A percentile compares a stretch with the other conserved stretches of the same genome.
These are phyloP conservation scores for Ericerus pela DNA, from an alignment of 1,140 invertebrate species.

Conservation along the genomic window DNA sequence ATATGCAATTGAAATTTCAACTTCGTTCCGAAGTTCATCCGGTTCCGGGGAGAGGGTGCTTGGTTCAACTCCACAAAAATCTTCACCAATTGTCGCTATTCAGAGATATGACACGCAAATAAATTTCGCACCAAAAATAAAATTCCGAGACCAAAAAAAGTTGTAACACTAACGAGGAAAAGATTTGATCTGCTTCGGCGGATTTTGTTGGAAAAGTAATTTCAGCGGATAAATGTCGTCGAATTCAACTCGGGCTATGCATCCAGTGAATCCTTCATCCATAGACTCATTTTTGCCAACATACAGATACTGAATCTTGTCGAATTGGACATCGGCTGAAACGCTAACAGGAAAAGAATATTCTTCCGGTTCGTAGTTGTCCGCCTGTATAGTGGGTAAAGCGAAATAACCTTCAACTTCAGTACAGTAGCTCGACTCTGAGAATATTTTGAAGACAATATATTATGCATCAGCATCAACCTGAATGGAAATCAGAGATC, in stretches of 20 bases:
- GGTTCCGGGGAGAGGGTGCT: constrained; percentile 74
- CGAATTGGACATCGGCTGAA: constrained; percentile 88
- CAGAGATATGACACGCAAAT: too few relatives aligned
- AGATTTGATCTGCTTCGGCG: constrained; percentile 63
- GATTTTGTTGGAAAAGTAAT: constrained; percentile 83
- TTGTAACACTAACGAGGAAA: constrained; percentile 48
- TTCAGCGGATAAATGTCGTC: constrained; percentile 94
- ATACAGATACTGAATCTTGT: constrained; percentile 93
- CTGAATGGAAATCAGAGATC: constrained; percentile 62
- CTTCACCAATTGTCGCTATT: constrained; percentile 57
- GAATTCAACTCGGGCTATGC: constrained; percentile 86
- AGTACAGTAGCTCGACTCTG: neutral
- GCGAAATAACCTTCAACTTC: constrained; percentile 12
- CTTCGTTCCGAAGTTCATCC: constrained; percentile 63
- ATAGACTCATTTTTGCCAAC: constrained; percentile 86
- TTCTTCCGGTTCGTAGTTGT: constrained; percentile 75
- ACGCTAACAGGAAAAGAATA: constrained; percentile 69
- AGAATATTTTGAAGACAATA: neutral
- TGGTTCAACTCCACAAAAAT: constrained; percentile 86
- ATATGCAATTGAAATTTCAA: constrained; percentile 55
- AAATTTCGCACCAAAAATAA: too few relatives aligned
- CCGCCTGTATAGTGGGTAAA: constrained; percentile 54
- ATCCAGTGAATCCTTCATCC: constrained; percentile 84
- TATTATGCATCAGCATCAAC: constrained; percentile 30
- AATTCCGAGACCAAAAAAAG: too few relatives aligned